Percentiles rank a stretch among this genome's conserved stretches.
These are phyloP conservation scores for Scrobipalpa atriplicella DNA, from an alignment of 2,888 invertebrate species.

Conservation along the genomic window DNA sequence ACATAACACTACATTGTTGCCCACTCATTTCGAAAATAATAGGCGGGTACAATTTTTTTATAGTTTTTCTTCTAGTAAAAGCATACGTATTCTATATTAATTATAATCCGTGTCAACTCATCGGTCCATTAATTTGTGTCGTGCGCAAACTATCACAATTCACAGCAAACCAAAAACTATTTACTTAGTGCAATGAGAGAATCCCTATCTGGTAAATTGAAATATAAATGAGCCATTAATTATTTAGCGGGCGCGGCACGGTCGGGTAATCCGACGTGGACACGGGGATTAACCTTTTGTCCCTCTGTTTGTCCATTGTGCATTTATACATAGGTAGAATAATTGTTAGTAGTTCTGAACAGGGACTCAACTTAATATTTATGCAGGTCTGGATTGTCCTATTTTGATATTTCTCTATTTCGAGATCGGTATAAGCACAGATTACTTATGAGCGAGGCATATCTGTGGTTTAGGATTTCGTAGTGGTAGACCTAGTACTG, in stretches of 20 bases:
- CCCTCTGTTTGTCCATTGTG: constrained; percentile 16
- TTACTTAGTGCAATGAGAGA: constrained; percentile 17
- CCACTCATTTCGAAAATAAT: too few species aligned
- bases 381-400: background rate
- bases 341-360: constrained; percentile 2
- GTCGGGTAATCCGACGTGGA: constrained; percentile 24
- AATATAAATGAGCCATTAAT: constrained; percentile 22
- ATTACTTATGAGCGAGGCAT: too few species aligned
- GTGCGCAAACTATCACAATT: background rate
- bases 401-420: background rate
- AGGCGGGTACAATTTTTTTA: too few species aligned
- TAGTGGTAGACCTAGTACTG: too few species aligned
- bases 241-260: constrained; percentile 17
- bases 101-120: background rate
- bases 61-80: background rate
- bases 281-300: constrained; percentile 25
- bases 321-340: constrained; percentile 1
- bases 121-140: background rate
- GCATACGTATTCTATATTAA: background rate
- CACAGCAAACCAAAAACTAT: constrained; percentile 7
- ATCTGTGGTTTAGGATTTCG: too few species aligned
- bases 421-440: background rate
- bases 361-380: constrained; percentile 7
- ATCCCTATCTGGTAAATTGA: constrained; percentile 19
- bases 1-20: too few species aligned